Evolutionary conservation across 37 sponge, comb jelly and placozoan genomes (phyloP).

Genomic region (Ianthella basta): DNA sequence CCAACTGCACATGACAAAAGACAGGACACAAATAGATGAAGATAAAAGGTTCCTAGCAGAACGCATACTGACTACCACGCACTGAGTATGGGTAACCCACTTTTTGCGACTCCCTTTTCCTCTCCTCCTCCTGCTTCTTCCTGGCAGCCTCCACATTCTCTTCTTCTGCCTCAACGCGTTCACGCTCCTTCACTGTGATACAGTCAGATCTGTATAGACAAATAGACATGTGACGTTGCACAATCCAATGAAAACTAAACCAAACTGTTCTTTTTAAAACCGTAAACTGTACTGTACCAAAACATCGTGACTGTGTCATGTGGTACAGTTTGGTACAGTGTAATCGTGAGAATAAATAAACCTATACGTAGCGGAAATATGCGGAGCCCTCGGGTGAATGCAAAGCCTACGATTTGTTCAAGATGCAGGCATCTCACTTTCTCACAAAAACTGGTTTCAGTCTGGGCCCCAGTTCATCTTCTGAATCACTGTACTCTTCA

Average conservation of each 20-base stretch:
- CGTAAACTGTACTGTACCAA: too few relatives aligned
- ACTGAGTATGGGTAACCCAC: neutral
- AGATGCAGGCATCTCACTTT: too few relatives aligned
- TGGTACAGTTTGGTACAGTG: too few relatives aligned
- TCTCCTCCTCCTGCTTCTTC: constrained; percentile 43
- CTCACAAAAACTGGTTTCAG: constrained; percentile 97
- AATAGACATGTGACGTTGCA: neutral
- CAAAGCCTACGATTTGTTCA: too few relatives aligned
- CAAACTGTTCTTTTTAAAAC: too few relatives aligned
- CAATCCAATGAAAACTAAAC: neutral
- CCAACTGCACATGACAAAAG: neutral
- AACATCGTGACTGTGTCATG: too few relatives aligned
- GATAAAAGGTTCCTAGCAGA: too few relatives aligned
- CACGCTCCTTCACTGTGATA: constrained; percentile 65
- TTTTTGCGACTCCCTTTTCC: constrained; percentile 68
- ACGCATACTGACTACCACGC: too few relatives aligned
- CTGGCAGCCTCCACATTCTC: constrained; percentile 51
- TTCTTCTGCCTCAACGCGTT: constrained; percentile 53
- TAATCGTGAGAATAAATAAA: too few relatives aligned
- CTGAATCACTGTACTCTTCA: constrained; percentile 94
- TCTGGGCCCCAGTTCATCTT: constrained; percentile 89
- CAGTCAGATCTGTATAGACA: constrained; percentile 59
- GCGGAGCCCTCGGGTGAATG: too few relatives aligned
- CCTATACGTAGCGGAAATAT: too few relatives aligned
- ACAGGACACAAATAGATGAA: neutral